These are phyloP conservation scores for Percopsis transmontana DNA, from an alignment of 2,113 vertebrate species.

Conservation along the genomic window DNA sequence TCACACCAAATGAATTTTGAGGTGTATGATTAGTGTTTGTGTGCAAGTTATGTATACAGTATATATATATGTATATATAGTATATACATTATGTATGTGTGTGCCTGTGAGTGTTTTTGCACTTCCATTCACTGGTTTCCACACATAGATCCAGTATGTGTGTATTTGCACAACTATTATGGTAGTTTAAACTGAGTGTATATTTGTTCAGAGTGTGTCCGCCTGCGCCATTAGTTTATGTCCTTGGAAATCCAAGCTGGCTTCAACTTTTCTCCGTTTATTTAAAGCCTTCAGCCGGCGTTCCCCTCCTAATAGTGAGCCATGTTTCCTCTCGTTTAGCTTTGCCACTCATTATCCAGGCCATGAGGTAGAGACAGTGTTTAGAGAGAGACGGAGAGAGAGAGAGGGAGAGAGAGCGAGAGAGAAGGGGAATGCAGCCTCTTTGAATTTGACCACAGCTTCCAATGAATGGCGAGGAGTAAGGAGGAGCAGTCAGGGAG, in stretches of 20 bases:
- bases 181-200: constrained; percentile 71
- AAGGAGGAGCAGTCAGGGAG: constrained; percentile 19
- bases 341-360: constrained; percentile 71
- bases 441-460: constrained; percentile 70
- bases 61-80: constrained; percentile 4
- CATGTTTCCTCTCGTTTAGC: constrained; percentile 76
- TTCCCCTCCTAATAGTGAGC: constrained; percentile 73
- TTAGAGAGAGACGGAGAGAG: constrained; percentile 59
- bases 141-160: constrained; percentile 55
- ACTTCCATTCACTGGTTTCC: background rate
- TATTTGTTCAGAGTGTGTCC: constrained; percentile 69
- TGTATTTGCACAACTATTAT: constrained; percentile 65
- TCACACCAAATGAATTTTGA: constrained; percentile 34
- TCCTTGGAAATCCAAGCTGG: constrained; percentile 75
- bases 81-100: constrained; percentile 13
- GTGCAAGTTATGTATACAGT: background rate
- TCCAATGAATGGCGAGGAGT: constrained; percentile 57
- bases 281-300: constrained; percentile 75
- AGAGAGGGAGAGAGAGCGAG: constrained; percentile 47
- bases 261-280: constrained; percentile 74
- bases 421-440: constrained; percentile 56
- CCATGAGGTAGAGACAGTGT: constrained; percentile 73
- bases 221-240: constrained; percentile 74
- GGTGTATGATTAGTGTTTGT: background rate
- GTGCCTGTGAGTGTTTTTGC: constrained; percentile 14